A percentile compares a stretch with the other conserved stretches of the same genome.
Evolutionary conservation across 2,888 invertebrate genomes (phyloP).

Genomic region (Tenthredo notha): DNA sequence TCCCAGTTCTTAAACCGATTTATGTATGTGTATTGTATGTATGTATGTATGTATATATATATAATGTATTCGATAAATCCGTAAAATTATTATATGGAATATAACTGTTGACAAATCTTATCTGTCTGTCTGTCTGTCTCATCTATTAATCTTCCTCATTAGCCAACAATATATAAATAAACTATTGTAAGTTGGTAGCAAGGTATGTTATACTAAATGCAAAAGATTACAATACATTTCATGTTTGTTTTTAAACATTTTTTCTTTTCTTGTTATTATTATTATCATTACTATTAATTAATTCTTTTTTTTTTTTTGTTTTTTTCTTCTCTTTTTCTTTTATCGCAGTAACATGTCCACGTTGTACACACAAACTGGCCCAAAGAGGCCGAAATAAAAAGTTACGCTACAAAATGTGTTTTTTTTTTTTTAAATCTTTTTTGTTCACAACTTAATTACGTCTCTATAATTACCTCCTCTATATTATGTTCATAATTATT

Average conservation of each 20-base stretch:
- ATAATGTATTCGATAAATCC: neutral
- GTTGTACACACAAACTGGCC: slow-evolving; percentile 69
- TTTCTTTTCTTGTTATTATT: slow-evolving; percentile 60
- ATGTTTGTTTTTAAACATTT: slow-evolving; percentile 62
- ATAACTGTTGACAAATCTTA: neutral
- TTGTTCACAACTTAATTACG: slow-evolving; percentile 67
- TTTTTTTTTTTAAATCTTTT: neutral
- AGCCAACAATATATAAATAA: slow-evolving; percentile 41
- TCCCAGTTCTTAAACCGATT: neutral
- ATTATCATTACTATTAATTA: slow-evolving; percentile 61
- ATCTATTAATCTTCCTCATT: slow-evolving; percentile 29
- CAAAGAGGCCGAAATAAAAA: slow-evolving; percentile 67
- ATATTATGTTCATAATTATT: slow-evolving; percentile 66
- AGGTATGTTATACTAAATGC: slow-evolving; percentile 77
- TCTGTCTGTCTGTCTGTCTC: slow-evolving; percentile 1
- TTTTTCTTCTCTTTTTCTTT: slow-evolving; percentile 58
- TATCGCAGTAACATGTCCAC: slow-evolving; percentile 63
- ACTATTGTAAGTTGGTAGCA: slow-evolving; percentile 66
- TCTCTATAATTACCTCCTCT: slow-evolving; percentile 61
- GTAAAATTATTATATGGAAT: neutral
- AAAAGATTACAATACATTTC: slow-evolving; percentile 76
- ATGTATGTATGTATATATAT: neutral
- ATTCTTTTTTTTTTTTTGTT: slow-evolving; percentile 63
- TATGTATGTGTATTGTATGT: neutral
- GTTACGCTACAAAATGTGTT: slow-evolving; percentile 69